A percentile compares a stretch with the other conserved stretches of the same genome.
phyloP scores from a whole-genome alignment of 2,888 invertebrate genomes.

The Ectobius pallidus region DNA sequence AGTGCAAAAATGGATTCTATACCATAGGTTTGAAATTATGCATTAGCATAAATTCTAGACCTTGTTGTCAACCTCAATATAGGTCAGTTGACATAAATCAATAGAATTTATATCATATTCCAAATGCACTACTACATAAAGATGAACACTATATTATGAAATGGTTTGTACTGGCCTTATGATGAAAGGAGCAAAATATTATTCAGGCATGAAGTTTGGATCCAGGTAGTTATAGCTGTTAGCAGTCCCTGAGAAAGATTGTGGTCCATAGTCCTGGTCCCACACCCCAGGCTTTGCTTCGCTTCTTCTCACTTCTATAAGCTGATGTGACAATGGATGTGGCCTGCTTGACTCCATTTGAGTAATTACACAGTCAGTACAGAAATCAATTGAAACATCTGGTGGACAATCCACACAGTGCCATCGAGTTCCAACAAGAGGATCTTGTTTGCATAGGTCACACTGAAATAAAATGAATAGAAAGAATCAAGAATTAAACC shows the following conservation, averaged over 20 bases:
- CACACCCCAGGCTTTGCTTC: conserved; percentile 8
- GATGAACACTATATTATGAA: too few species aligned
- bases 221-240: conserved; percentile 35
- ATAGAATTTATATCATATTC: too few species aligned
- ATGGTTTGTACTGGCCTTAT: too few species aligned
- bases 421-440: conserved; percentile 70
- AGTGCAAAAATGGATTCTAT: too few species aligned
- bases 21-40: too few species aligned
- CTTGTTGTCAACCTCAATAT: too few species aligned
- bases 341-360: conserved; percentile 59
- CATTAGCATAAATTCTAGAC: too few species aligned
- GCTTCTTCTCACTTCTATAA: conserved; percentile 50
- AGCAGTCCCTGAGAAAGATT: conserved; percentile 2
- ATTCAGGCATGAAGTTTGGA: conserved; percentile 38
- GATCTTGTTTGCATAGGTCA: conserved; percentile 66
- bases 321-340: conserved; percentile 57
- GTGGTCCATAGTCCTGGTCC: conserved; percentile 32
- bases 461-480: conserved; percentile 58
- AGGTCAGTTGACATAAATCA: too few species aligned
- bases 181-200: too few species aligned
- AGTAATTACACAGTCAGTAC: conserved; percentile 66
- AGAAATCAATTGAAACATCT: conserved; percentile 63
- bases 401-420: conserved; percentile 69
- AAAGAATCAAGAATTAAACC: too few species aligned
- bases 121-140: too few species aligned